Conservation (phyloP, 64 coral and sea anemone genomes). For the Montipora sp. region DNA sequence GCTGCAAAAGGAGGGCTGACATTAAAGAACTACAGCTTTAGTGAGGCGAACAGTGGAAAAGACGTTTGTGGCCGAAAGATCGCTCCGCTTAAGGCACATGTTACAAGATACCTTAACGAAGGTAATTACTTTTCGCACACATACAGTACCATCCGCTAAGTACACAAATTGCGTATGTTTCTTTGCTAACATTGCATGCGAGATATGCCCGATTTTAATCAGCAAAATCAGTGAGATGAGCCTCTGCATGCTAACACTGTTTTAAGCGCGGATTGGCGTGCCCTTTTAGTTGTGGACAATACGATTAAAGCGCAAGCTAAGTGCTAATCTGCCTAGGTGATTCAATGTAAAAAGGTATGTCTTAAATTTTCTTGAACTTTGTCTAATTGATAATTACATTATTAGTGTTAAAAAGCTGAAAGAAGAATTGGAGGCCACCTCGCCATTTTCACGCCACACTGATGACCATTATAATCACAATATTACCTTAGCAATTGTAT, state of each 20-base stretch:
- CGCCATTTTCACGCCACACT: too few relatives aligned
- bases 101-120: conserved; percentile 52
- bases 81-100: conserved; percentile 10
- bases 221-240: background rate
- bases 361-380: too few relatives aligned
- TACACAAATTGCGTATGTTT: background rate
- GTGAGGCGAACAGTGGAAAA: conserved; percentile 54
- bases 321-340: too few relatives aligned
- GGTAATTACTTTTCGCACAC: background rate
- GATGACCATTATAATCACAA: background rate
- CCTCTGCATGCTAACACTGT: background rate
- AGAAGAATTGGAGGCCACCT: too few relatives aligned
- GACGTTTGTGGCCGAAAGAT: conserved; percentile 40
- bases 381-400: too few relatives aligned
- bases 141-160: background rate
- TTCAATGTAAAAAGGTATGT: too few relatives aligned
- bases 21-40: conserved; percentile 32
- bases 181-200: background rate
- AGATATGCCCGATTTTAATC: background rate
- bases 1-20: conserved; percentile 12
- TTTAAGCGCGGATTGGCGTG: too few relatives aligned
- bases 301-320: too few relatives aligned
- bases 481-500: background rate
- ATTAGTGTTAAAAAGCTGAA: too few relatives aligned
- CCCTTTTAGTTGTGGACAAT: too few relatives aligned